Conservation (phyloP, 2,888 invertebrate genomes). For the Agrypnus murinus region DNA sequence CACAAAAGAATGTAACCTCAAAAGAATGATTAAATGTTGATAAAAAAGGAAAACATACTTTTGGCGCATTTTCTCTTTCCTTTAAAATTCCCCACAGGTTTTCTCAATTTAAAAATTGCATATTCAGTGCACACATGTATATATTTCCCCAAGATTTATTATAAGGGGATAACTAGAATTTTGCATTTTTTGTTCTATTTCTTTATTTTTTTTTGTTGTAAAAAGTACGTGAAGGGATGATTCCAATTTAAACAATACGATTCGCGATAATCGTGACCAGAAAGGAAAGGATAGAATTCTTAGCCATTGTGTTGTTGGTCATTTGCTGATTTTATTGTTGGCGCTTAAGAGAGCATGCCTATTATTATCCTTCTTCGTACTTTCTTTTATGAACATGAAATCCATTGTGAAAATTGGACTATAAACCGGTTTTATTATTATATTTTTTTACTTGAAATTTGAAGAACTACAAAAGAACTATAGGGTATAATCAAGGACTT, state of each 20-base stretch:
- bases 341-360: slow-evolving; percentile 29
- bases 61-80: not conserved
- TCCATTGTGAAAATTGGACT: slow-evolving; percentile 24
- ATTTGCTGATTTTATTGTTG: slow-evolving; percentile 36
- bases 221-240: slow-evolving; percentile 37
- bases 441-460: no score
- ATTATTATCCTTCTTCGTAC: slow-evolving; percentile 27
- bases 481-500: no score
- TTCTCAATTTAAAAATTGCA: slow-evolving; percentile 6
- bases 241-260: slow-evolving; percentile 34
- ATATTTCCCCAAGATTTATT: slow-evolving; percentile 12
- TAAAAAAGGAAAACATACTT: no score
- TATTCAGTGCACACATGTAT: slow-evolving; percentile 11
- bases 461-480: no score
- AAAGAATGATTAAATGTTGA: no score
- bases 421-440: slow-evolving; percentile 1
- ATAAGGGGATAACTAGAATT: slow-evolving; percentile 23
- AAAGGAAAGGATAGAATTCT: slow-evolving; percentile 29
- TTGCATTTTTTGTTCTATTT: slow-evolving; percentile 24
- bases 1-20: no score
- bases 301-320: slow-evolving; percentile 21
- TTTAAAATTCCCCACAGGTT: not conserved
- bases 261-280: slow-evolving; percentile 38
- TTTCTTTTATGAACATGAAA: slow-evolving; percentile 27
- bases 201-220: no score